Percentiles rank a stretch among this genome's conserved stretches.
These are phyloP conservation scores for Bombus soroeensis DNA, from an alignment of 1,140 invertebrate species.

Conservation along the genomic window DNA sequence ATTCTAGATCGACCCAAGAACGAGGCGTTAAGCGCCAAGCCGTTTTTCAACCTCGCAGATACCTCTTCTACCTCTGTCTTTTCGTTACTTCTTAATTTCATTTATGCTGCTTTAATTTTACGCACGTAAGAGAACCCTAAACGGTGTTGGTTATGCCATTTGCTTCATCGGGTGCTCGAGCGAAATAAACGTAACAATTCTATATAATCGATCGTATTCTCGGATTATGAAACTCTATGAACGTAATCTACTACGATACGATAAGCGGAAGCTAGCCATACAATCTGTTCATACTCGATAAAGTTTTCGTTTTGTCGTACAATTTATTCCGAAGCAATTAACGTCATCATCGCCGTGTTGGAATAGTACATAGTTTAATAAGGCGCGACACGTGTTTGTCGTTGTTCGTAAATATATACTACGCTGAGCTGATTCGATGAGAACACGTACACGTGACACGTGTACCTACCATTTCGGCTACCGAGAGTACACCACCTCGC, in stretches of 20 bases:
- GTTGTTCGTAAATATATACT: slow-evolving; percentile 68
- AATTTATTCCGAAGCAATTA: slow-evolving; percentile 64
- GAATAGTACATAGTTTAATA: slow-evolving; percentile 59
- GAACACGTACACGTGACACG: slow-evolving; percentile 64
- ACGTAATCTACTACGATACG: background rate
- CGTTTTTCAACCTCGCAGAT: slow-evolving; percentile 29
- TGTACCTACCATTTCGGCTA: slow-evolving; percentile 49
- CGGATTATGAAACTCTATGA: background rate
- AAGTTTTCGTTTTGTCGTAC: slow-evolving; percentile 31
- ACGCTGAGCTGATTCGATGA: slow-evolving; percentile 51
- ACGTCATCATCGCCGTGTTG: slow-evolving; percentile 36
- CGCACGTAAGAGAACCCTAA: background rate
- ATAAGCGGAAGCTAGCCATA: background rate
- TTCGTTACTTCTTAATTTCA: slow-evolving; percentile 24
- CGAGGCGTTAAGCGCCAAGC: slow-evolving; percentile 11
- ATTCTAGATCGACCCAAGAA: slow-evolving; percentile 6
- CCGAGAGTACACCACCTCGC: slow-evolving; percentile 12
- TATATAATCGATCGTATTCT: too few relatives aligned
- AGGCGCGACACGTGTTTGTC: slow-evolving; percentile 63
- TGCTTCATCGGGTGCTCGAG: background rate
- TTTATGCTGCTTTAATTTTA: background rate
- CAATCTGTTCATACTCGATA: background rate
- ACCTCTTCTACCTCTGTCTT: background rate
- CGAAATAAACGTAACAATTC: background rate
- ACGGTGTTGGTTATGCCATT: background rate